phyloP scores from a whole-genome alignment of 2,888 invertebrate species.

The Drosophila demipolita region DNA sequence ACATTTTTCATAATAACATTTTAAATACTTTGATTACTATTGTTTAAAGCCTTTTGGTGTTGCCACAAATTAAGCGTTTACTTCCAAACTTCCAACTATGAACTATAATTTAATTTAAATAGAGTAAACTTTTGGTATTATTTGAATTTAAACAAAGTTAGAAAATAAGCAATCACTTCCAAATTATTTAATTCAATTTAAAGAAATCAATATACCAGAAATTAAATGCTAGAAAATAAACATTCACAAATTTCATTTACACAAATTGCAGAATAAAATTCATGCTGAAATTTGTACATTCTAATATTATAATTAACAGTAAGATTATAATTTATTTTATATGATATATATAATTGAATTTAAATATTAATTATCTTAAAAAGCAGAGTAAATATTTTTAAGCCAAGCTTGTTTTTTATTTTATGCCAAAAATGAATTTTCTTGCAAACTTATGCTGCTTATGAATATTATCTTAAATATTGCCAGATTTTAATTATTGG shows the following conservation, averaged over 20 bases:
- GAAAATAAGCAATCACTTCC: too few species aligned
- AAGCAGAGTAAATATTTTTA: neutral
- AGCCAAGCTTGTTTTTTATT: neutral
- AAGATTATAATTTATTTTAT: accelerated
- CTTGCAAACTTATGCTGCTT: neutral
- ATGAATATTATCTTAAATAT: neutral
- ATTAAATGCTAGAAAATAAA: neutral
- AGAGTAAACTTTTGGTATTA: accelerated
- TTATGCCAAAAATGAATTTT: neutral
- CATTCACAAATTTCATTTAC: neutral
- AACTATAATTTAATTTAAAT: neutral
- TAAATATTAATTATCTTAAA: neutral
- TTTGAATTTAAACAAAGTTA: too few species aligned
- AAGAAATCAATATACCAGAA: too few species aligned
- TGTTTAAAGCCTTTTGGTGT: accelerated
- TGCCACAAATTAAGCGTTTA: accelerated
- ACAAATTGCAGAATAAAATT: neutral
- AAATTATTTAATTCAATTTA: too few species aligned
- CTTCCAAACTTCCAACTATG: neutral
- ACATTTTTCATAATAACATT: neutral
- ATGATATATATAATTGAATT: neutral
- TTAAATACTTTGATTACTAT: accelerated
- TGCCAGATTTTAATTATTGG: neutral
- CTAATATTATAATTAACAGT: neutral
- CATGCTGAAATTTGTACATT: neutral